Evolutionary conservation across 2,113 vertebrate species (phyloP).

Genomic region (Phrynosoma blainvillii): DNA sequence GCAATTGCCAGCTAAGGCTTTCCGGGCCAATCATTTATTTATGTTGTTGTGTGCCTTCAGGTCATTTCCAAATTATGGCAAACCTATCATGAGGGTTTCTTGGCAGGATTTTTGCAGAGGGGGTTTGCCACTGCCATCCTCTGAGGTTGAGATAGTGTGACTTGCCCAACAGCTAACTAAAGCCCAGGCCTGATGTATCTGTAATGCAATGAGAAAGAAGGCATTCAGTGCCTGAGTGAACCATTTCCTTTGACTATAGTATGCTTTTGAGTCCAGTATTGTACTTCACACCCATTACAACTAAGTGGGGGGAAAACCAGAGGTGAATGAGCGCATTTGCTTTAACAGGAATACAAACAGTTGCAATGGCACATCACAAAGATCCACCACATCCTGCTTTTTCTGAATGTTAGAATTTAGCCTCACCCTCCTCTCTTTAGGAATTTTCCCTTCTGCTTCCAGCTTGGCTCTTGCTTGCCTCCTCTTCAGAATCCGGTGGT

Average conservation of each 20-base stretch:
- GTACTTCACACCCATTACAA: not conserved
- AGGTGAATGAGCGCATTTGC: not conserved
- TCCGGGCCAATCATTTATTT: not conserved
- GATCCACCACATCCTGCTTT: not conserved
- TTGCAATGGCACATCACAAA: not conserved
- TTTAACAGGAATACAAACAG: not conserved
- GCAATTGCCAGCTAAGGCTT: not conserved
- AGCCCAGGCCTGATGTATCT: not conserved
- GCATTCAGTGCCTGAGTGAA: not conserved
- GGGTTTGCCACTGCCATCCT: too few species aligned
- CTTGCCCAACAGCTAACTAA: not conserved
- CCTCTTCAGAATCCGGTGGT: constrained; percentile 96
- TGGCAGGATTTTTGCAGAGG: too few species aligned
- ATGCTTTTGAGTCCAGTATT: not conserved
- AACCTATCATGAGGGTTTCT: too few species aligned
- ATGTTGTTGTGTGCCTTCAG: not conserved
- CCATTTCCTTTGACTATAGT: not conserved
- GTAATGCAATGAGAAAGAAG: not conserved
- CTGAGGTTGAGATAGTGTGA: too few species aligned
- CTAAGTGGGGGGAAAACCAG: not conserved
- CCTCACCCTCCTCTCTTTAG: constrained; percentile 95
- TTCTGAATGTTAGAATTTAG: fast-evolving
- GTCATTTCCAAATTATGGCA: too few species aligned
- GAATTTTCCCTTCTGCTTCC: constrained; percentile 97
- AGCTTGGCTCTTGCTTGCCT: constrained; percentile 95